These are phyloP conservation scores for Chouioia cunea DNA, from an alignment of 2,888 invertebrate genomes.

Conservation along the genomic window DNA sequence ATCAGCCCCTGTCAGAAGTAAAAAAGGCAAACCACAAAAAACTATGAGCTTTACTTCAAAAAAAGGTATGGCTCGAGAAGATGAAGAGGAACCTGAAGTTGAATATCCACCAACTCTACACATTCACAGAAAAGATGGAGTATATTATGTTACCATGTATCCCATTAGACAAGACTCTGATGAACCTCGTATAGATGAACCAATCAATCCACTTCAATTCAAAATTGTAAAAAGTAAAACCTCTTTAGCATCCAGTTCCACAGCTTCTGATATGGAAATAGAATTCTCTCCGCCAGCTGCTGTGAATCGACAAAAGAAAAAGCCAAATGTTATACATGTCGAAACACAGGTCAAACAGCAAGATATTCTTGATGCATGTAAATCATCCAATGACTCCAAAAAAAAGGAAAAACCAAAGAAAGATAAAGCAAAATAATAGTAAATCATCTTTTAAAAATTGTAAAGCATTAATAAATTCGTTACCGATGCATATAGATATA, in stretches of 20 bases:
- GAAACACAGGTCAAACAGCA: slow-evolving; percentile 65
- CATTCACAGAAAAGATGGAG: slow-evolving; percentile 63
- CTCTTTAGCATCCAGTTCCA: slow-evolving; percentile 59
- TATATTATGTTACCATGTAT: slow-evolving; percentile 66
- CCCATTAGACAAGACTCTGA: slow-evolving; percentile 62
- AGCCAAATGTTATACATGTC: slow-evolving; percentile 63
- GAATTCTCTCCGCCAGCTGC: slow-evolving; percentile 67
- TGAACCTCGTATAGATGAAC: slow-evolving; percentile 55
- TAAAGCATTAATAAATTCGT: slow-evolving; percentile 7
- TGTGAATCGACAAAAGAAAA: slow-evolving; percentile 59
- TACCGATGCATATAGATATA: background rate
- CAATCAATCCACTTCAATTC: slow-evolving; percentile 65
- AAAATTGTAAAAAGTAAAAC: slow-evolving; percentile 62
- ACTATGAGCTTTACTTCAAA: slow-evolving; percentile 46
- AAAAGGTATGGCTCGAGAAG: slow-evolving; percentile 48
- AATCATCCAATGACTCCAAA: slow-evolving; percentile 43
- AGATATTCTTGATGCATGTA: slow-evolving; percentile 60
- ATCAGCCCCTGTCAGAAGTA: slow-evolving; percentile 40
- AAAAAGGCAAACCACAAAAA: slow-evolving; percentile 36
- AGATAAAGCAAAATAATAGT: slow-evolving; percentile 11
- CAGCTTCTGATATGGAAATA: slow-evolving; percentile 67
- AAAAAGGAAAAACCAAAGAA: slow-evolving; percentile 49
- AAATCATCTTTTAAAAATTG: slow-evolving; percentile 33
- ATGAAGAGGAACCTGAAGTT: slow-evolving; percentile 50
- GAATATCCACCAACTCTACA: slow-evolving; percentile 64